phyloP scores from a whole-genome alignment of 2,888 invertebrate genomes.

The Heliconius cydno region DNA sequence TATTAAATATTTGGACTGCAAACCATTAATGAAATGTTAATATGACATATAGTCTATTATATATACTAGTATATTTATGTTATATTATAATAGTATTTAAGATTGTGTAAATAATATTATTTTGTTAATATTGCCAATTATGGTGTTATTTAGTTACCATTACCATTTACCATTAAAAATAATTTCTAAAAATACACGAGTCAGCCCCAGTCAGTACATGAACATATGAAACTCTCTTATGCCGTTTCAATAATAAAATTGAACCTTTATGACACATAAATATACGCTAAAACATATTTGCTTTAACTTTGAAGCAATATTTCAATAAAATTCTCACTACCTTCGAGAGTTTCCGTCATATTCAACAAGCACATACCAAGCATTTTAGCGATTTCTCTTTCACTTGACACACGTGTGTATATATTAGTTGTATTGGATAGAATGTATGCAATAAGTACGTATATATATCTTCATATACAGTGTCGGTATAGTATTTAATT shows the following conservation, averaged over 20 bases:
- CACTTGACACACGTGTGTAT: not conserved
- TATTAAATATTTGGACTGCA: too few relatives aligned
- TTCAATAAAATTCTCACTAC: constrained; percentile 22
- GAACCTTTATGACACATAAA: constrained; percentile 1
- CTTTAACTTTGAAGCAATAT: not conserved
- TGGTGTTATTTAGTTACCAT: not conserved
- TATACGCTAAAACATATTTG: not conserved
- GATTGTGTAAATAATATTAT: too few relatives aligned
- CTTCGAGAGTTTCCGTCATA: constrained; percentile 6
- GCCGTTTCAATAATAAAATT: constrained; percentile 7
- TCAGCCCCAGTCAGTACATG: not conserved
- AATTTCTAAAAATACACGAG: not conserved
- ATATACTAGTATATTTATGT: too few relatives aligned
- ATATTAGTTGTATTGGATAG: not conserved
- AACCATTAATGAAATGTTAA: too few relatives aligned
- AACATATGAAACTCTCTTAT: not conserved
- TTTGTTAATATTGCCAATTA: not conserved
- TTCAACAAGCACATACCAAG: constrained; percentile 15
- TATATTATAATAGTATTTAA: too few relatives aligned
- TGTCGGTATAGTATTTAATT: not conserved
- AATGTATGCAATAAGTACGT: not conserved
- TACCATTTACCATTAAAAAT: not conserved
- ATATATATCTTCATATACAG: not conserved
- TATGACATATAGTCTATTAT: too few relatives aligned
- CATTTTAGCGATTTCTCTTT: constrained; percentile 18